phyloP scores from a whole-genome alignment of 2,797 vertebrate genomes.

The Hozukius guyotensis region DNA sequence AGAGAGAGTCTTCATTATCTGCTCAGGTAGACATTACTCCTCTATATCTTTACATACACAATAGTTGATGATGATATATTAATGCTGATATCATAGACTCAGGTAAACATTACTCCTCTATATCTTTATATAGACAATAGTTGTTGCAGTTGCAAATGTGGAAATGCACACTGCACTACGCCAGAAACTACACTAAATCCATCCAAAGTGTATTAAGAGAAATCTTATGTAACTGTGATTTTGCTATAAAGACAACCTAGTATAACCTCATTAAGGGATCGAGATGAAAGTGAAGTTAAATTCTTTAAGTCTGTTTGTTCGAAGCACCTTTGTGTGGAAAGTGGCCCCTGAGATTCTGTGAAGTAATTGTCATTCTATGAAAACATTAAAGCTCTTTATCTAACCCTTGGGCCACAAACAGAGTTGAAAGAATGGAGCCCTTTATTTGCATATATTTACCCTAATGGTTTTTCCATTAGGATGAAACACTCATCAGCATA shows the following conservation, averaged over 20 bases:
- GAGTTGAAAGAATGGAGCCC: constrained; percentile 72
- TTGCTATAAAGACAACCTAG: neutral
- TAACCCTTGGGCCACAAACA: constrained; percentile 76
- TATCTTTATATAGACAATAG: no score
- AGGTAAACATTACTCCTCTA: no score
- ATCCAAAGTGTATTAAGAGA: neutral
- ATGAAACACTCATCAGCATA: constrained; percentile 80
- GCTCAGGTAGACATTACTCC: no score
- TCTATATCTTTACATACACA: no score
- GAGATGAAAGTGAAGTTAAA: constrained; percentile 2
- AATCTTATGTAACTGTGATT: neutral
- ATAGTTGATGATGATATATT: no score
- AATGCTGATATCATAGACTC: no score
- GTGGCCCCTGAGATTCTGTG: constrained; percentile 36
- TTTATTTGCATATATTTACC: constrained; percentile 84
- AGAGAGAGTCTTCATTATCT: no score
- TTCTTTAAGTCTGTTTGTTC: constrained; percentile 4
- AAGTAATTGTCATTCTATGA: constrained; percentile 77
- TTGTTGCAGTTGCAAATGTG: neutral
- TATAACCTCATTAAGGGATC: neutral
- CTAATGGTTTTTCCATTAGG: constrained; percentile 85
- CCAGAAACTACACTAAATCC: neutral
- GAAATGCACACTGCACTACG: neutral
- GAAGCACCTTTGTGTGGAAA: constrained; percentile 4
- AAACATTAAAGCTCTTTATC: constrained; percentile 79